Evolutionary conservation across 2,113 vertebrate genomes (phyloP).

Genomic region (Lanius ludovicianus): DNA sequence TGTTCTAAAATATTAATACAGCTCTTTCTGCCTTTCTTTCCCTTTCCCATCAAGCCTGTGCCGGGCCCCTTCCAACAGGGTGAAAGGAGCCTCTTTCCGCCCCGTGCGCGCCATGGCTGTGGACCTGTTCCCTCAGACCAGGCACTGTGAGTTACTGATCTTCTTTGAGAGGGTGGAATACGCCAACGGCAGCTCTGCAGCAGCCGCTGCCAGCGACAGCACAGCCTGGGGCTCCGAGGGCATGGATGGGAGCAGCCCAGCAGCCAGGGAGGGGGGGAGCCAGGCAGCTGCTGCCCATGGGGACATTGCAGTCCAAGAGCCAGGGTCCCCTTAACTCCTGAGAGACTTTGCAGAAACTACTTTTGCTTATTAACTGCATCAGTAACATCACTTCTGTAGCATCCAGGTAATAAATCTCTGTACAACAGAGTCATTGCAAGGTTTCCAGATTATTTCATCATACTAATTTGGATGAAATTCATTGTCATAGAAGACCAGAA

Average conservation of each 20-base stretch:
- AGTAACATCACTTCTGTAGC: not conserved
- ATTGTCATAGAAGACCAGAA: not conserved
- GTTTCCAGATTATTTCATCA: not conserved
- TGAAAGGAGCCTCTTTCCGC: conserved; percentile 86
- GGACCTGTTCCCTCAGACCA: conserved; percentile 95
- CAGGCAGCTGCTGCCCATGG: fast-evolving
- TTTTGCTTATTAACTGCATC: not conserved
- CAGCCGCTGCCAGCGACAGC: fast-evolving
- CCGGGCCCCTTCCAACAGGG: conserved; percentile 92
- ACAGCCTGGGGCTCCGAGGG: fast-evolving
- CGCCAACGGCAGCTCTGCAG: not conserved
- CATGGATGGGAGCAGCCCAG: not conserved
- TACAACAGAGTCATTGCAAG: not conserved
- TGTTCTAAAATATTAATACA: fast-evolving
- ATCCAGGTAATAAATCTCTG: conserved; percentile 15
- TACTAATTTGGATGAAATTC: not conserved
- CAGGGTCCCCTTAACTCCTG: not conserved
- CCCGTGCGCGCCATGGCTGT: conserved; percentile 86
- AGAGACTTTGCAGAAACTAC: not conserved
- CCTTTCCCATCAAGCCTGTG: conserved; percentile 75
- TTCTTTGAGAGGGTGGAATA: conserved; percentile 86
- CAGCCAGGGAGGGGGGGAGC: fast-evolving
- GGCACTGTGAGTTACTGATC: conserved; percentile 89
- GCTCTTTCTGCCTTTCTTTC: not conserved
- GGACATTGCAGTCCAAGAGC: not conserved